Percentiles rank a stretch among this genome's conserved stretches.
Evolutionary conservation across 2,888 invertebrate genomes (phyloP).

Genomic region (Plutella xylostella): DNA sequence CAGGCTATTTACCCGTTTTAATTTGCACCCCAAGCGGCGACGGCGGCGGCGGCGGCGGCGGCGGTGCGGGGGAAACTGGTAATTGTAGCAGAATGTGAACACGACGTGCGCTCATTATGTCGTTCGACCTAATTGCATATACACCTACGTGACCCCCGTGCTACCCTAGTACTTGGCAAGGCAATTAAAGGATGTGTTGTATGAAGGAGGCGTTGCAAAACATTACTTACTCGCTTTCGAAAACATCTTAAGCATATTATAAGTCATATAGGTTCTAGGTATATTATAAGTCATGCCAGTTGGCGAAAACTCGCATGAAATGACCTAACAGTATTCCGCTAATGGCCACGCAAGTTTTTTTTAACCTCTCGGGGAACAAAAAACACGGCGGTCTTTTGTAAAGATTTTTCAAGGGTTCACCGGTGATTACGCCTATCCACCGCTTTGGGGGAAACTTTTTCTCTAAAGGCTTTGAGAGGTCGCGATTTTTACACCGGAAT

Average conservation of each 20-base stretch:
- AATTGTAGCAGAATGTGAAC: constrained; percentile 18
- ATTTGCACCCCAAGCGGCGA: too few species aligned
- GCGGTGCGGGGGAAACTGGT: not conserved
- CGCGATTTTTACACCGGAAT: constrained; percentile 18
- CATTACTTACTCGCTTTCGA: too few species aligned
- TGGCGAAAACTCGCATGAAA: not conserved
- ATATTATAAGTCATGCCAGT: too few species aligned
- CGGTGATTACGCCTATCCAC: constrained; percentile 18
- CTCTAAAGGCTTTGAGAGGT: constrained; percentile 20
- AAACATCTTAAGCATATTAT: not conserved
- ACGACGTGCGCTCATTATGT: constrained; percentile 17
- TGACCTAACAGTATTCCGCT: not conserved
- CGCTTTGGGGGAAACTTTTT: constrained; percentile 16
- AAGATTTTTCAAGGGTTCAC: constrained; percentile 4
- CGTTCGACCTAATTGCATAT: constrained; percentile 17
- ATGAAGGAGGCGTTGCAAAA: too few species aligned
- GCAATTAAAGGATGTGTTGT: too few species aligned
- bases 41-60: too few species aligned
- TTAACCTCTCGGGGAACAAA: constrained; percentile 2
- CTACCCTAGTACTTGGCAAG: constrained; percentile 3
- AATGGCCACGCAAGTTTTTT: constrained; percentile 3
- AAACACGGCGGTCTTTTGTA: not conserved
- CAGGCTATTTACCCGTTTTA: too few species aligned
- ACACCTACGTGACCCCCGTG: constrained; percentile 18
- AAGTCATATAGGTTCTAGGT: not conserved